These are phyloP conservation scores for Quadriops clusia DNA, from an alignment of 2,888 invertebrate species.

Conservation along the genomic window DNA sequence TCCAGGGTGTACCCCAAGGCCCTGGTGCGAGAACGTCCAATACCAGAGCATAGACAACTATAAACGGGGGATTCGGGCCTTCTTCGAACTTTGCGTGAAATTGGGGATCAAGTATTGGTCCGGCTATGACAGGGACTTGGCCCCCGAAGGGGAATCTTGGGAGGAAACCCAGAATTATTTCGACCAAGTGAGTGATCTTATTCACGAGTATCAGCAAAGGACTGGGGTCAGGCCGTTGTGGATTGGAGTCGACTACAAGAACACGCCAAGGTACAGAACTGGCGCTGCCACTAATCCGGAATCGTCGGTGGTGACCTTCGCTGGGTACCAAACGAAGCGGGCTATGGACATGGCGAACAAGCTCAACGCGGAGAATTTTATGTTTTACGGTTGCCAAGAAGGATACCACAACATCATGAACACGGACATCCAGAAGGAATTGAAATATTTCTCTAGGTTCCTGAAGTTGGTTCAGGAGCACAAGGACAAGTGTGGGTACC, in stretches of 20 bases:
- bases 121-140: conserved; percentile 50
- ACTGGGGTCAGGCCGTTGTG: conserved; percentile 48
- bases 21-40: conserved; percentile 57
- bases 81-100: conserved; percentile 51
- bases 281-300: conserved; percentile 52
- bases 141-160: conserved; percentile 42
- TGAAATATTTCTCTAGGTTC: conserved; percentile 48
- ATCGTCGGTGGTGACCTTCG: conserved; percentile 44
- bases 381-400: conserved; percentile 29
- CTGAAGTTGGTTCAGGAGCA: conserved; percentile 51
- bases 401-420: conserved; percentile 37
- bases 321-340: conserved; percentile 49
- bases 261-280: conserved; percentile 29
- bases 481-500: conserved; percentile 49
- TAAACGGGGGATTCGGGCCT: conserved; percentile 45
- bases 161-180: conserved; percentile 44
- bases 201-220: conserved; percentile 43
- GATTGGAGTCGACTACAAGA: conserved; percentile 52
- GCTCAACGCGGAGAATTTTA: conserved; percentile 48
- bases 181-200: conserved; percentile 47
- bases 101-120: conserved; percentile 53
- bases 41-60: conserved; percentile 45
- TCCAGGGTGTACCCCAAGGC: conserved; percentile 24
- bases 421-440: conserved; percentile 46
- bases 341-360: conserved; percentile 49